phyloP scores from a whole-genome alignment of 2,888 invertebrate genomes.

The Lithophane semibrunnea region DNA sequence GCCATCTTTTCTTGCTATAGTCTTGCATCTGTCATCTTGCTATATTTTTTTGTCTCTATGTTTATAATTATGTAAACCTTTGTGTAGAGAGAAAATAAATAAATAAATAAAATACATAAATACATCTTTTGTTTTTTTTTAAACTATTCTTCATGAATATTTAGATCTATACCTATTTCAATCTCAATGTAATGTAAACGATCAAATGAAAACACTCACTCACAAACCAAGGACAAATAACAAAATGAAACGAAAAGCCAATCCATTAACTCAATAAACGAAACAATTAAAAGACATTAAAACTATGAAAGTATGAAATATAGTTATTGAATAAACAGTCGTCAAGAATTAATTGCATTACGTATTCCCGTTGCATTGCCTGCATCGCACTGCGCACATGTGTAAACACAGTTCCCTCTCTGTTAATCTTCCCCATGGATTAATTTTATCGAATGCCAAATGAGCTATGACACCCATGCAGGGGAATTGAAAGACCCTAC shows the following conservation, averaged over 20 bases:
- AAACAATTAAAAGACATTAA: slow-evolving; percentile 69
- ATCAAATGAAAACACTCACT: not conserved
- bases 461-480: slow-evolving; percentile 86
- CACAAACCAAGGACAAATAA: slow-evolving; percentile 15
- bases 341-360: slow-evolving; percentile 85
- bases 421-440: slow-evolving; percentile 85
- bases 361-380: slow-evolving; percentile 70
- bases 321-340: slow-evolving; percentile 78
- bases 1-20: too few species aligned
- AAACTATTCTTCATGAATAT: too few species aligned
- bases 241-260: slow-evolving; percentile 40
- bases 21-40: too few species aligned
- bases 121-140: too few species aligned
- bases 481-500: slow-evolving; percentile 78
- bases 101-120: too few species aligned
- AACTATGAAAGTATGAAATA: slow-evolving; percentile 75
- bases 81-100: too few species aligned
- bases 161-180: too few species aligned
- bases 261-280: slow-evolving; percentile 68
- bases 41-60: too few species aligned
- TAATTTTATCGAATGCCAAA: slow-evolving; percentile 89
- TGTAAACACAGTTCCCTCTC: slow-evolving; percentile 82
- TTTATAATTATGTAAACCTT: too few species aligned
- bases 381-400: slow-evolving; percentile 74
- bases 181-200: too few species aligned